Evolutionary conservation across 2,888 invertebrate species (phyloP), one percentile per base, ranked within the genome.

Genomic region (Nezara viridula): DNA sequence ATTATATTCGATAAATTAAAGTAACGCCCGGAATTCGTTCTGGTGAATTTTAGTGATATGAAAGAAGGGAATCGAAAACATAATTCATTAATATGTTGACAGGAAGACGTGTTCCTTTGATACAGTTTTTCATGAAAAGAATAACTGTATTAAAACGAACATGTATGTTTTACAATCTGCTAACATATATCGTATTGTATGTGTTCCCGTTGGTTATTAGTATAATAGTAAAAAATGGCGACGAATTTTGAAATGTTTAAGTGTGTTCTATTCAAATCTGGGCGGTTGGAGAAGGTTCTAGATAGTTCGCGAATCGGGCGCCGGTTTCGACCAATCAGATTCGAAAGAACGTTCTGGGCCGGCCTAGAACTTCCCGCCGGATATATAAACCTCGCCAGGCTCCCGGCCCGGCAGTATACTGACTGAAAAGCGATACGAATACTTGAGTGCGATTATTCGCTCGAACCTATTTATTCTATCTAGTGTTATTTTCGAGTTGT

Each of bases 251-350:
- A 60, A 60, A 60, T 27, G 55, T n/a, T 60, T 52, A 21, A 4
- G 49, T 16, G 14, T 49, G 5, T 60, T 27, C 9, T 60, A 60
- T 60, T 60, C 55, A 27, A 60, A 60, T 60, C n/a, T 60, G 55
- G n/a, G n/a, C n/a, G n/a, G n/a, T n/a, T n/a, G n/a, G 73, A 77
- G 73, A 37, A 77, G 73, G 40, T 77, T 37, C 73, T 77, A 77
- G 73, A 77, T 37, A 40, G 73, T 37, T 40, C 37, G 37, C 37
- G 73, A 40, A 10, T 27, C 16, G 24, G 37, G 37, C 40, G 37
- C 40, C 37, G 73, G 73, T 77, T 37, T 40, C 73, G 40, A 40
- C 73, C 73, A 77, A 77, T 77, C 73, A 40, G 73, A 77, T 37
- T 77, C 37, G 19, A 77, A 9, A 40, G 73, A 77, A 77, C 19